Conservation (phyloP, 2,113 vertebrate genomes). For the Crotophaga sulcirostris region DNA sequence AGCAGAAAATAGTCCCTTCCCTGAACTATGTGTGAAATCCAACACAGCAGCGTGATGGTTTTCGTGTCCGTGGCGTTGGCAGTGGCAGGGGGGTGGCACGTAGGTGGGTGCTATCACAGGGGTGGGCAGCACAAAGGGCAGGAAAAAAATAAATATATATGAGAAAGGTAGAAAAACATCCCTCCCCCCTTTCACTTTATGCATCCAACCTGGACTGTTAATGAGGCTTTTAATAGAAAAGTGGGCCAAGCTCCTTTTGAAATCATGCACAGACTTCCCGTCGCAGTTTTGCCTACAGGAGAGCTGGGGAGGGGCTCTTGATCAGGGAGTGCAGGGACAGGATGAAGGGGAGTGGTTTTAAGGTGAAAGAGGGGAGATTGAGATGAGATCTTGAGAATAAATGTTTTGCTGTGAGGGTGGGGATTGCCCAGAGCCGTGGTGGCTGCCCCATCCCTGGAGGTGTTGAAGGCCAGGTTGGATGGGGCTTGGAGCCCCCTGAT, state of each 20-base stretch:
- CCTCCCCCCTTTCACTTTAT: not conserved
- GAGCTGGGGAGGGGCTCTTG: too few relatives aligned
- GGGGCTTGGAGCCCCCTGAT: too few relatives aligned
- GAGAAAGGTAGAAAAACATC: not conserved
- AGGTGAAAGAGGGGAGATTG: too few relatives aligned
- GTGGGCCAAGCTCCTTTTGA: not conserved
- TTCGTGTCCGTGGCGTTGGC: accelerated
- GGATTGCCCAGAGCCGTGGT: too few relatives aligned
- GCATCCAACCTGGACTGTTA: not conserved
- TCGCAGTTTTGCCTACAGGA: too few relatives aligned
- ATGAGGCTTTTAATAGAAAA: not conserved
- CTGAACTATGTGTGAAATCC: not conserved
- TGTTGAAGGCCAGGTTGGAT: too few relatives aligned
- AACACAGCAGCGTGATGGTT: not conserved
- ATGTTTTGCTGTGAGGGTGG: too few relatives aligned
- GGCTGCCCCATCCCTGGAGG: too few relatives aligned
- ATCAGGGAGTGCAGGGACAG: too few relatives aligned
- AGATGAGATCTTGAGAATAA: too few relatives aligned
- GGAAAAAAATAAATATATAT: not conserved
- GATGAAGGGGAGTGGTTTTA: too few relatives aligned
- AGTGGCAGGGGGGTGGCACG: not conserved
- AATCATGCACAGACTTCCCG: not conserved
- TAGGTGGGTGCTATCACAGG: not conserved
- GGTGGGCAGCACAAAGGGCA: not conserved
- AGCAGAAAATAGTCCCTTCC: not conserved